These are phyloP conservation scores for Pseudoips prasinana DNA, from an alignment of 2,888 invertebrate genomes.

Conservation along the genomic window DNA sequence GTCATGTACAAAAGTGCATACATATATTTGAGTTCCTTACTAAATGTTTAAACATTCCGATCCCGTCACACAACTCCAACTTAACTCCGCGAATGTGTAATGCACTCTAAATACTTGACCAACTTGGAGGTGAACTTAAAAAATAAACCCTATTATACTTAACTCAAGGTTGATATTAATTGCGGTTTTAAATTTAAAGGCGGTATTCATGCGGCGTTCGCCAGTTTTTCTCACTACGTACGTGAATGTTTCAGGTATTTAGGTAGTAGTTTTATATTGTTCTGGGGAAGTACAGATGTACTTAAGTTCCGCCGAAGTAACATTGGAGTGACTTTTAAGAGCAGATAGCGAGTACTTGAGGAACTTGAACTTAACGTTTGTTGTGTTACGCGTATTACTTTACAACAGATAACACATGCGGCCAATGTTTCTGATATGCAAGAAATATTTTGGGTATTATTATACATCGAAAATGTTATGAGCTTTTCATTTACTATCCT, in stretches of 20 bases:
- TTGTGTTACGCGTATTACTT: too few relatives aligned
- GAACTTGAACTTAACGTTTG: too few relatives aligned
- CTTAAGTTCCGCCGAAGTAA: conserved; percentile 2
- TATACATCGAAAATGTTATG: too few relatives aligned
- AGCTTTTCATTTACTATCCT: too few relatives aligned
- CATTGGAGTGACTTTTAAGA: conserved; percentile 5
- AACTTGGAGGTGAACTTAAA: conserved; percentile 8
- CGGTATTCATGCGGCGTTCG: conserved; percentile 33
- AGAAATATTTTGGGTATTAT: too few relatives aligned
- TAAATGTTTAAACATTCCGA: conserved; percentile 44
- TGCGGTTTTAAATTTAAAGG: conserved; percentile 12
- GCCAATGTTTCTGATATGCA: too few relatives aligned
- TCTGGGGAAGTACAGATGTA: conserved; percentile 24
- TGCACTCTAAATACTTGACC: conserved; percentile 43
- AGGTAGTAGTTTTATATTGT: conserved; percentile 41
- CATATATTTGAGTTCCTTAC: conserved; percentile 18
- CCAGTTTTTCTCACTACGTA: conserved; percentile 42
- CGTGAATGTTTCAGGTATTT: conserved; percentile 42
- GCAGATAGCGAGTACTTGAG: too few relatives aligned
- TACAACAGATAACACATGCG: too few relatives aligned
- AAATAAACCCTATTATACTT: conserved; percentile 13
- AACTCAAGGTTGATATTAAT: conserved; percentile 7
- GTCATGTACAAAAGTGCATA: conserved; percentile 34
- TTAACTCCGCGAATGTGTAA: conserved; percentile 53
- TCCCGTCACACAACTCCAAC: conserved; percentile 44